Conservation (phyloP, 2,888 invertebrate species). For the Oasisia sp. region DNA sequence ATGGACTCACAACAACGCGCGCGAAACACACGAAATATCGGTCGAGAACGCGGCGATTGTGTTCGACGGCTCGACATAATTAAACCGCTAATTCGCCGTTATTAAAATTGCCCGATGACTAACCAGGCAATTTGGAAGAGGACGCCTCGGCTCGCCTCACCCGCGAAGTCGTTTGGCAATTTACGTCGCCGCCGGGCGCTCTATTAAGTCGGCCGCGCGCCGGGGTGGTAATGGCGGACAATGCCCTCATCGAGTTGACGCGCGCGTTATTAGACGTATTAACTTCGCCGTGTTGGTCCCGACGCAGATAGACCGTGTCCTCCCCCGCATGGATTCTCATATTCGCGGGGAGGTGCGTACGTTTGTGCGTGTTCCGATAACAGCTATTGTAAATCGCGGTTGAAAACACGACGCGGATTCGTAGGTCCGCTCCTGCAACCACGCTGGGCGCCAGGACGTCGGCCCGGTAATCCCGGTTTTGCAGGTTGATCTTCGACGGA, state of each 20-base stretch:
- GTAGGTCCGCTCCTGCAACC: neutral
- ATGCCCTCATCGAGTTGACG: neutral
- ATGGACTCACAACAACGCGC: neutral
- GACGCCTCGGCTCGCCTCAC: neutral
- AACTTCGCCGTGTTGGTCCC: neutral
- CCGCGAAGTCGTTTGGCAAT: neutral
- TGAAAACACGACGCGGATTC: neutral
- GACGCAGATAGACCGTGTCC: neutral
- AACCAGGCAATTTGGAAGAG: neutral
- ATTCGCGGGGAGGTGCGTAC: neutral
- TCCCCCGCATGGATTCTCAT: neutral
- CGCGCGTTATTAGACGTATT: neutral
- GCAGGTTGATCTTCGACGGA: neutral
- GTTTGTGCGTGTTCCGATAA: neutral
- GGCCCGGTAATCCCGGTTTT: neutral
- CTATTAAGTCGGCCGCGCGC: neutral
- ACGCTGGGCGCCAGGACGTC: neutral
- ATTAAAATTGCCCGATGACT: neutral
- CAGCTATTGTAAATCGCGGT: neutral
- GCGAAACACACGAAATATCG: neutral
- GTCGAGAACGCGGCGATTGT: neutral
- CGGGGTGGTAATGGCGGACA: constrained; percentile 17
- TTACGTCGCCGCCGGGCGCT: neutral
- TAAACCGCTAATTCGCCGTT: constrained; percentile 1
- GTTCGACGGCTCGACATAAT: neutral